A percentile compares a stretch with the other conserved stretches of the same genome.
Evolutionary conservation across 1,140 invertebrate species (phyloP).

Genomic region (Globodera rostochiensis): DNA sequence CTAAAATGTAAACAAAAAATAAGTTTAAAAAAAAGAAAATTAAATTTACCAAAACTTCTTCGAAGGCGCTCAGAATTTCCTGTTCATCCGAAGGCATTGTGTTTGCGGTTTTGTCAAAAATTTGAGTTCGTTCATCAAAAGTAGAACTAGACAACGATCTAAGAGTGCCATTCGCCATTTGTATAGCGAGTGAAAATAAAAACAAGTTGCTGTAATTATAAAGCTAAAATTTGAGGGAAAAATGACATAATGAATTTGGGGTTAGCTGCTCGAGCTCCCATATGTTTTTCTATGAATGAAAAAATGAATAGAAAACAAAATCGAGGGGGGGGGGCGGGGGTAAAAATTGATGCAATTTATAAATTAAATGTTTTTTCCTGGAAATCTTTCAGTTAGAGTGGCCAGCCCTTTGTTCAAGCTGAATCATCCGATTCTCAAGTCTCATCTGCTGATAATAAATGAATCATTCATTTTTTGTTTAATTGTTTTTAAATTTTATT

Average conservation of each 20-base stretch:
- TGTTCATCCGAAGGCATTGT: constrained; percentile 37
- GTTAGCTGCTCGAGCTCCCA: neutral
- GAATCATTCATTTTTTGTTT: no score
- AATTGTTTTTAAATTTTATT: no score
- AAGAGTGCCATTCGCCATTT: neutral
- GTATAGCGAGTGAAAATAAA: neutral
- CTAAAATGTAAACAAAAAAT: constrained; percentile 70
- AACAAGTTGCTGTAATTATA: neutral
- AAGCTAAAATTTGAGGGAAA: neutral
- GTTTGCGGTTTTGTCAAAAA: neutral
- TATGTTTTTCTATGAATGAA: no score
- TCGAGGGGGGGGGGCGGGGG: no score
- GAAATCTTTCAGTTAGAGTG: no score
- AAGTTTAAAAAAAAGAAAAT: constrained; percentile 24
- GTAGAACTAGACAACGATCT: neutral
- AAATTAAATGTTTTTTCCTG: no score
- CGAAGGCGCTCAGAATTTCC: constrained; percentile 48
- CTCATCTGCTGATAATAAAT: no score
- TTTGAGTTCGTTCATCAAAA: neutral
- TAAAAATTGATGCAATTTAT: no score
- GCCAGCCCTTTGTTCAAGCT: no score
- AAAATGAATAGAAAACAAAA: no score
- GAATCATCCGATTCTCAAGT: no score
- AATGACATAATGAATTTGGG: neutral
- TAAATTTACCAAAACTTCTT: constrained; percentile 57